These are phyloP conservation scores for Chloroclystis v-ata DNA, from an alignment of 2,888 invertebrate genomes.

Conservation along the genomic window DNA sequence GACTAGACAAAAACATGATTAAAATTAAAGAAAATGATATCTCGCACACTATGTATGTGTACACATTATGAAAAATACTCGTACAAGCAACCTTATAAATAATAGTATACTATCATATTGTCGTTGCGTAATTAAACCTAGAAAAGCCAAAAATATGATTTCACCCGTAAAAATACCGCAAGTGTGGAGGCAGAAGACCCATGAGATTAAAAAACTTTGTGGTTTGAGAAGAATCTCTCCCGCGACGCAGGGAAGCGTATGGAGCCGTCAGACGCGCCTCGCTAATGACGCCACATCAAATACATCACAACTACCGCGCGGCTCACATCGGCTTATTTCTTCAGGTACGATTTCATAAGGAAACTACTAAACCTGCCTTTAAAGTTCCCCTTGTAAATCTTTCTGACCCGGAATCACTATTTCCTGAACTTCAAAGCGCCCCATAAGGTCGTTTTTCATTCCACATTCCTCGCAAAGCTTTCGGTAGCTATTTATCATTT, in stretches of 20 bases:
- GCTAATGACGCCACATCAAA: background rate
- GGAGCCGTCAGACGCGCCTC: too few species aligned
- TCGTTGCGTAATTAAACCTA: background rate
- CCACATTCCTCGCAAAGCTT: conserved; percentile 1
- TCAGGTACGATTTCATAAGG: background rate
- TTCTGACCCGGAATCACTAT: conserved; percentile 1
- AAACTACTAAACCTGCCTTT: background rate
- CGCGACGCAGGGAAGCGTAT: background rate
- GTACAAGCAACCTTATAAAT: too few species aligned
- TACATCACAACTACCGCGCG: background rate
- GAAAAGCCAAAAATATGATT: background rate
- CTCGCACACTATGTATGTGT: too few species aligned
- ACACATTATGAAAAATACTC: too few species aligned
- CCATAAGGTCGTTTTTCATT: conserved; percentile 5
- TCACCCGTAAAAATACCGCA: conserved; percentile 31
- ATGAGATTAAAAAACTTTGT: conserved; percentile 18
- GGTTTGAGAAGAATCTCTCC: conserved; percentile 5
- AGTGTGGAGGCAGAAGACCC: conserved; percentile 15
- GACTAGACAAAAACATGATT: too few species aligned
- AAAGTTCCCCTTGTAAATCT: background rate
- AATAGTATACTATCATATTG: too few species aligned
- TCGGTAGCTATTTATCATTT: conserved; percentile 4
- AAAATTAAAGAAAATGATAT: too few species aligned
- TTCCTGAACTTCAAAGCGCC: conserved; percentile 1
- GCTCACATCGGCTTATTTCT: background rate